Percentiles rank a stretch among this genome's conserved stretches.
These are phyloP conservation scores for Micromesistius poutassou DNA, from an alignment of 2,797 vertebrate species.

Conservation along the genomic window DNA sequence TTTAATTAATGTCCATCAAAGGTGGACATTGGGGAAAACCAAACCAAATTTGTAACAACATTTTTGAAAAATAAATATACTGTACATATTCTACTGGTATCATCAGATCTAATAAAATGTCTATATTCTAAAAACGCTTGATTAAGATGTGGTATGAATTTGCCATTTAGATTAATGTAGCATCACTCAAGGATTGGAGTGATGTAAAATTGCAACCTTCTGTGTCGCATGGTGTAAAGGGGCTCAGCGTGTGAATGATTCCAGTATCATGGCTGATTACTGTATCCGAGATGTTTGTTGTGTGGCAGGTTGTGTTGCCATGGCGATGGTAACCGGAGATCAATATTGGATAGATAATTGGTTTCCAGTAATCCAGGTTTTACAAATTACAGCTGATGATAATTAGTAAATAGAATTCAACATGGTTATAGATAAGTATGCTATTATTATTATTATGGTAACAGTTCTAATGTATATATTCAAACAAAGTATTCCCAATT, in stretches of 20 bases:
- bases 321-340: slow-evolving; percentile 46
- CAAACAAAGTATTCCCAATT: not conserved
- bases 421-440: not conserved
- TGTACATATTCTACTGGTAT: slow-evolving; percentile 14
- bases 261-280: not conserved
- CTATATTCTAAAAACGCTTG: slow-evolving; percentile 21
- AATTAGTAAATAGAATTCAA: not conserved
- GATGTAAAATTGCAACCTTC: not conserved
- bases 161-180: slow-evolving; percentile 16
- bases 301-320: slow-evolving; percentile 31
- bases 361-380: not conserved
- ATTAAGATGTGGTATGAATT: not conserved
- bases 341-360: slow-evolving; percentile 17
- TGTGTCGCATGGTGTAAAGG: not conserved
- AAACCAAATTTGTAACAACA: not conserved
- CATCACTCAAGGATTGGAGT: not conserved
- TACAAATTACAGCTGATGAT: not conserved
- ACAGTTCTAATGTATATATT: not conserved
- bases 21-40: not conserved
- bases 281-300: not conserved
- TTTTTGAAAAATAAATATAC: slow-evolving; percentile 14
- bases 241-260: not conserved
- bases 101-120: slow-evolving; percentile 11
- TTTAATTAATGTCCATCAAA: not conserved
- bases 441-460: not conserved